Base-by-base conservation (phyloP, 2,113 vertebrate species). In the Anguilla japonica region DNA sequence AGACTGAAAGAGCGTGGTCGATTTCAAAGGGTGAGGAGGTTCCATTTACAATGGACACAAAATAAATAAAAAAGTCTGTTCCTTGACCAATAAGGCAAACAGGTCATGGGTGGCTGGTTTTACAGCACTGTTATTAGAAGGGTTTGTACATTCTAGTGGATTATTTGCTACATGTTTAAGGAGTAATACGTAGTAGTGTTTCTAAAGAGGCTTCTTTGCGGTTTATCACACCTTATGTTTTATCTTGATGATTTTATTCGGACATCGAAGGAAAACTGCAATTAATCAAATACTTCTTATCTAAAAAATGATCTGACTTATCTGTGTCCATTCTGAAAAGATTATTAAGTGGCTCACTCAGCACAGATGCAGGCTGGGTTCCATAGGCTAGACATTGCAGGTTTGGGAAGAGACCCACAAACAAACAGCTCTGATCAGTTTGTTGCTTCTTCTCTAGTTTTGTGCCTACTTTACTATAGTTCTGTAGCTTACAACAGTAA, bases 1-100 rank as follows among this genome's bases (percentile, higher is more conserved):
- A 84, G 88, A 56, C 39, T 80, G n/a, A 80, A 29, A 40, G n/a
- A 85, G 26, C 11, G 22, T 34, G 18, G 60, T 88, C 18, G 16
- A 41, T 41, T 22, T 87, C 88, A 89, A 89, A 75, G 87, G 57
- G 85, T 82, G 41, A 46, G 84, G 79, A 86, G 88, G 79, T 60
- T 46, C 63, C 1, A 89, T 93, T 92, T 91, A 93, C 89, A 87
- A 50, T 86, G 79, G 41, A 88, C 88, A 88, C 84, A 85, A 92
- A 34, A 34, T 34, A 34, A 34, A 34, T 34, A 34, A 56, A 89
- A 82, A 89, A 46, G 80, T 41, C 29, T 34, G 86, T 85, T 91
- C 81, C 57, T 85, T 80, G 41, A 79, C 87, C 56, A 40, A 86
- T 91, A 90, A 53, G 88, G 84, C 79, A 75, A 34, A 46, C 83